Conservation (phyloP, 2,797 vertebrate genomes). For the Lepus townsendii region DNA sequence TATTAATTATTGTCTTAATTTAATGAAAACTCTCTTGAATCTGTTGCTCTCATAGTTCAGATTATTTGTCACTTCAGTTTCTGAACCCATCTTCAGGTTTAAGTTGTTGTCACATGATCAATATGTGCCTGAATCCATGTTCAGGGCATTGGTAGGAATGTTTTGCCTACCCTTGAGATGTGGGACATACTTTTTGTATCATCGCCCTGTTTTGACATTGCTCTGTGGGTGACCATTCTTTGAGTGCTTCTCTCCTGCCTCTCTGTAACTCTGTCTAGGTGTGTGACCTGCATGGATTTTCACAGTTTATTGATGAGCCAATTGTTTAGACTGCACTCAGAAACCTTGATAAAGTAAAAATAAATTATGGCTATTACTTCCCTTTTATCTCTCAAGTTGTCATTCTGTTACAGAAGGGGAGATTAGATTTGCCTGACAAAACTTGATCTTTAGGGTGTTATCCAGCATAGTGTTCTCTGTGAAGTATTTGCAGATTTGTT, state of each 20-base stretch:
- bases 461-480: conserved; percentile 13
- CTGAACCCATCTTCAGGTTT: background rate
- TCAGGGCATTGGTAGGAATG: background rate
- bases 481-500: conserved; percentile 58
- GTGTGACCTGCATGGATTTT: conserved; percentile 10
- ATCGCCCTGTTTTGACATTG: background rate
- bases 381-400: conserved; percentile 46
- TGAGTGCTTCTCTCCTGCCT: background rate
- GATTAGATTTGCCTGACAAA: conserved; percentile 67
- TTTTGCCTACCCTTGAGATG: background rate
- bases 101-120: background rate
- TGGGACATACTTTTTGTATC: background rate
- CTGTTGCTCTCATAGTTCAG: background rate
- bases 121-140: background rate
- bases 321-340: conserved; percentile 62
- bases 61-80: background rate
- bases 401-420: conserved; percentile 65
- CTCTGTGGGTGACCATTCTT: conserved; percentile 5
- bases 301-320: conserved; percentile 66
- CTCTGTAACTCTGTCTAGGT: background rate
- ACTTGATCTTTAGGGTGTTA: conserved; percentile 62
- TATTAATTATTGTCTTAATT: background rate
- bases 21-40: background rate
- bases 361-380: conserved; percentile 57
- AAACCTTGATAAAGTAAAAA: conserved; percentile 66